Base-by-base conservation (phyloP, 1,140 invertebrate species). In the Trachymyrmex cornetzi region DNA sequence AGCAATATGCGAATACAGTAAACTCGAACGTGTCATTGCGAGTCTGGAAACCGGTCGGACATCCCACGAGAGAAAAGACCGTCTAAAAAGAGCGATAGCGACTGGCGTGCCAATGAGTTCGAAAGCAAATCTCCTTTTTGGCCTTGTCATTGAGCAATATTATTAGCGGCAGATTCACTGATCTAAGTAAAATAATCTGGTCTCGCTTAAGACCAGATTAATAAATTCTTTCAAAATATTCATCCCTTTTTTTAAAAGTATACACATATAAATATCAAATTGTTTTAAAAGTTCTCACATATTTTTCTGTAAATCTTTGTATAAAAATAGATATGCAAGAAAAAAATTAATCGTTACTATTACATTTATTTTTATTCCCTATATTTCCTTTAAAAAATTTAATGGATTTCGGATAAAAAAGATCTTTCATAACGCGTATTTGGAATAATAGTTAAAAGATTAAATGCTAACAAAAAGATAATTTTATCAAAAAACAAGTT, bases 91-190 rank as follows among this genome's bases (percentile, higher is more conserved):
- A 24, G 11, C 9, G 19, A 53, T 9, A 55, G 34, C 27, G 61
- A 79, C 53, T 57, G 66, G 27, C n/a, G 30, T 72, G 44, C 77
- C 85, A 74, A 80, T 22, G 50, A 80, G 11, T 84, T 87, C 66
- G 79, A 90, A 89, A 89, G 69, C 75, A n/a, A 91, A 82, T 87
- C 71, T 77, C 80, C 59, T 85, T 89, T 84, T 50, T 75, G 63
- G 5, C 27, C 57, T 87, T 71, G 59, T 79, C 59, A 71, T 84
- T 71, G 14, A 64, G 30, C 22, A 77, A 80, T 77, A 2, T 67
- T 67, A 77, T 64, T 67, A 64, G 27, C 67, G 48, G 38, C 27
- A 57, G 7, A 63, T 53, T 74, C 44, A 38, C 19, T 19, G 34
- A 14, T 34, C 19, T 19, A 50, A 66, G 24, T 44, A 44, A 44